phyloP scores from a whole-genome alignment of 2,113 vertebrate genomes.

The Fukomys damarensis region DNA sequence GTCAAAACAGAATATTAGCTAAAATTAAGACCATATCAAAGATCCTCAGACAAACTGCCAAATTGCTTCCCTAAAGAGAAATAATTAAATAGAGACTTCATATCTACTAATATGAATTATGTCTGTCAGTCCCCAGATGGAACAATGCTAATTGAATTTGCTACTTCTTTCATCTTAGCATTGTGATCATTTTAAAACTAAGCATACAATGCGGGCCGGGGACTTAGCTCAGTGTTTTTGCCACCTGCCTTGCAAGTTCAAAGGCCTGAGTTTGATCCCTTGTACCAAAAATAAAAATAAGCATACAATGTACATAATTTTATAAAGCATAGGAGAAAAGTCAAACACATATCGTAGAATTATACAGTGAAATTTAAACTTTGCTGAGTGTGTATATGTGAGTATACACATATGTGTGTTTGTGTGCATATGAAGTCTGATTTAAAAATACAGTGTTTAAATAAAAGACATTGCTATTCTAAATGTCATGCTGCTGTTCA shows the following conservation, averaged over 20 bases:
- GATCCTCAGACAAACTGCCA: background rate
- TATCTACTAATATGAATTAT: background rate
- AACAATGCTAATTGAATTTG: background rate
- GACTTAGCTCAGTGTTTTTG: too few species aligned
- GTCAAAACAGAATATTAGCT: background rate
- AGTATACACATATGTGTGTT: background rate
- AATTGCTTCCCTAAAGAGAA: background rate
- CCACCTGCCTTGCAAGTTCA: too few species aligned
- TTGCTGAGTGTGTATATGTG: background rate
- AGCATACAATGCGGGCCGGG: background rate
- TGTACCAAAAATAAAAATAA: too few species aligned
- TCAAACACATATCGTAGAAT: background rate
- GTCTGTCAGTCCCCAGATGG: background rate
- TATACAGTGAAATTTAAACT: background rate
- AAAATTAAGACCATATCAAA: background rate
- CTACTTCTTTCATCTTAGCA: background rate
- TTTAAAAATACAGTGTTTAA: background rate
- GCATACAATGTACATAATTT: background rate
- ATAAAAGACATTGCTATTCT: background rate
- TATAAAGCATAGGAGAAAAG: background rate
- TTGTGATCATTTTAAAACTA: background rate
- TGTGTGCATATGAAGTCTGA: background rate
- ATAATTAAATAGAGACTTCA: background rate
- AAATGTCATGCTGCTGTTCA: background rate
- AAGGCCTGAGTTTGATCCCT: too few species aligned